Evolutionary conservation across 2,113 vertebrate genomes (phyloP).

Genomic region (Lophius piscatorius): DNA sequence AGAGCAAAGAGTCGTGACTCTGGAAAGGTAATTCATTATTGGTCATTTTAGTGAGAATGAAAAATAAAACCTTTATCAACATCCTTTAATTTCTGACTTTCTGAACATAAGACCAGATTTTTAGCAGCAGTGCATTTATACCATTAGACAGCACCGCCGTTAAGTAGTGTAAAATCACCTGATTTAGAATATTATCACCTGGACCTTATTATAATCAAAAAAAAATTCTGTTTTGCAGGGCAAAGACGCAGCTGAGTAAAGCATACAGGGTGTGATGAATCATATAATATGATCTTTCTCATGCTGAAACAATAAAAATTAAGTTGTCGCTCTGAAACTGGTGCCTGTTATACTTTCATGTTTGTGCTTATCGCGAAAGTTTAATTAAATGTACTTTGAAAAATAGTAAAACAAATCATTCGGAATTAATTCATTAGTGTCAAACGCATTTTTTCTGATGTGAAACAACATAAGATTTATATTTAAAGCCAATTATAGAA

Average conservation of each 20-base stretch:
- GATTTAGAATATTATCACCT: background rate
- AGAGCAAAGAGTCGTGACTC: conserved; percentile 81
- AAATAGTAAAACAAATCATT: background rate
- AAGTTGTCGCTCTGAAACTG: background rate
- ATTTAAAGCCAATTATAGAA: no score
- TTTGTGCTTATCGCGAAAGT: background rate
- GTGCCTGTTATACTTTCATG: conserved; percentile 5
- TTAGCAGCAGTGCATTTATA: no score
- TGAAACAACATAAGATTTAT: no score
- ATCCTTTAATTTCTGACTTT: no score
- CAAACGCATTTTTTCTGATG: no score
- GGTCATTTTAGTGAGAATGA: no score
- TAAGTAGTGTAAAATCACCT: background rate
- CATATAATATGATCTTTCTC: conserved; percentile 18
- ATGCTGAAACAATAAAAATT: conserved; percentile 30
- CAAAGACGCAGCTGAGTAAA: conserved; percentile 48
- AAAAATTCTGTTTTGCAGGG: conserved; percentile 26
- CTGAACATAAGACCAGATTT: no score
- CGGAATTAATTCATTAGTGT: background rate
- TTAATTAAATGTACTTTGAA: background rate
- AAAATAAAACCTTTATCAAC: no score
- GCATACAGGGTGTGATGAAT: background rate
- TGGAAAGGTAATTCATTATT: conserved; percentile 80
- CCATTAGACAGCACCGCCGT: no score
- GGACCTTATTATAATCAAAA: background rate